Evolutionary conservation across 1,140 invertebrate species (phyloP).

Genomic region (Antheraea pernyi): DNA sequence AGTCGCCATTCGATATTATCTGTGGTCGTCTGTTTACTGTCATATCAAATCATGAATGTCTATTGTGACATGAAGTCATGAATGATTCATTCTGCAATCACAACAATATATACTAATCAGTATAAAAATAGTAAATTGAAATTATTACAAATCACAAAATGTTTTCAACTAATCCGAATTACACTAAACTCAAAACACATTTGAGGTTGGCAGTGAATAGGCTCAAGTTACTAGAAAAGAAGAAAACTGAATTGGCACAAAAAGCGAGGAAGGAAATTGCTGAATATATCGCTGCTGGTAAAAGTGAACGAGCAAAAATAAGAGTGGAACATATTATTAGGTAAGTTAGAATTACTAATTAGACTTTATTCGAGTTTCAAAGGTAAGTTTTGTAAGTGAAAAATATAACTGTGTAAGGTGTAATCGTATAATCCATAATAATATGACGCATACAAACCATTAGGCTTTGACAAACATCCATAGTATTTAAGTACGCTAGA

Average conservation of each 20-base stretch:
- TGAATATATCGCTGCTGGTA: conserved; percentile 94
- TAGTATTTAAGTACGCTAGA: no score
- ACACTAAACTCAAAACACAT: conserved; percentile 98
- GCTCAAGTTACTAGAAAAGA: conserved; percentile 97
- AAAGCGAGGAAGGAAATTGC: conserved; percentile 99
- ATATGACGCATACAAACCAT: not conserved
- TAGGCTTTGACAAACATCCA: no score
- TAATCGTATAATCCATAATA: not conserved
- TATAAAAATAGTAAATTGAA: conserved; percentile 24
- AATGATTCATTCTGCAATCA: conserved; percentile 8
- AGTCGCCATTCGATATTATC: no score
- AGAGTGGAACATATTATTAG: conserved; percentile 98
- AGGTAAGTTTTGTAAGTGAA: no score
- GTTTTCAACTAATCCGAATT: conserved; percentile 94
- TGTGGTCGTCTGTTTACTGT: no score
- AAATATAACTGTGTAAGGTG: no score
- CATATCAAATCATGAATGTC: no score
- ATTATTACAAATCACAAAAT: conserved; percentile 75
- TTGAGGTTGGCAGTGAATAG: conserved; percentile 94
- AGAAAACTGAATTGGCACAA: conserved; percentile 97
- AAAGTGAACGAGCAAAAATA: conserved; percentile 96
- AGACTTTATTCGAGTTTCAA: no score
- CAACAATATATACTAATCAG: conserved; percentile 11
- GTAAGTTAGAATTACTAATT: conserved; percentile 48
- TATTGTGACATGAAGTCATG: no score